Conservation (phyloP, 1,140 invertebrate species). For the Drosophila orena region DNA sequence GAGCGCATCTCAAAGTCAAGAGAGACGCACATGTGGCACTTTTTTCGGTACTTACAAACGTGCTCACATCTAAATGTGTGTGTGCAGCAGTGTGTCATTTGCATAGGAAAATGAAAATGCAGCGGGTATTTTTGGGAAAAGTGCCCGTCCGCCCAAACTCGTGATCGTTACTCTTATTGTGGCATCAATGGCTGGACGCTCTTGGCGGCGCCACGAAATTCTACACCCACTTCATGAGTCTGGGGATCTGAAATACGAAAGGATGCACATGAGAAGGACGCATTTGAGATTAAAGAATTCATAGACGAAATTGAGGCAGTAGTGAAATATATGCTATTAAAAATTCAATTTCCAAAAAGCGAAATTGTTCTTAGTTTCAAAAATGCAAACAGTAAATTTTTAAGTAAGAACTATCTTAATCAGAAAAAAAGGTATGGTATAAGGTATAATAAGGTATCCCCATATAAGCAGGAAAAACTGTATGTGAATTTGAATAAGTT, state of each 20-base stretch:
- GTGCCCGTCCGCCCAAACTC: slow-evolving; percentile 31
- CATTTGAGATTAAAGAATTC: neutral
- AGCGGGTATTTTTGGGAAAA: slow-evolving; percentile 29
- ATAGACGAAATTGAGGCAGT: neutral
- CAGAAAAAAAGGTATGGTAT: no score
- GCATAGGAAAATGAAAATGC: slow-evolving; percentile 4
- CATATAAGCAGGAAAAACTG: no score
- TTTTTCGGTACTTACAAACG: slow-evolving; percentile 23
- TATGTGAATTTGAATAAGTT: no score
- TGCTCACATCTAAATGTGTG: slow-evolving; percentile 30
- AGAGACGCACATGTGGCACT: slow-evolving; percentile 24
- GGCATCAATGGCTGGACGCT: slow-evolving; percentile 33
- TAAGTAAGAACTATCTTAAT: no score
- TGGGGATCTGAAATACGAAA: slow-evolving; percentile 7
- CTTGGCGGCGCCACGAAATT: slow-evolving; percentile 67
- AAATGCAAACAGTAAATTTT: no score
- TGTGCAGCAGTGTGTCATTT: slow-evolving; percentile 6
- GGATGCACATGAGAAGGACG: slow-evolving; percentile 11
- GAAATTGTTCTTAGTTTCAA: no score
- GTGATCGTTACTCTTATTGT: slow-evolving; percentile 28
- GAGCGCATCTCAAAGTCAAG: slow-evolving; percentile 42
- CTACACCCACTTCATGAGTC: slow-evolving; percentile 28
- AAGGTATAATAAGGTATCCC: no score
- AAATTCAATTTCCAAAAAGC: no score
- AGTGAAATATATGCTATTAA: neutral